phyloP scores from a whole-genome alignment of 37 sponge, comb jelly and placozoan genomes.

The Haliclona indistincta region DNA sequence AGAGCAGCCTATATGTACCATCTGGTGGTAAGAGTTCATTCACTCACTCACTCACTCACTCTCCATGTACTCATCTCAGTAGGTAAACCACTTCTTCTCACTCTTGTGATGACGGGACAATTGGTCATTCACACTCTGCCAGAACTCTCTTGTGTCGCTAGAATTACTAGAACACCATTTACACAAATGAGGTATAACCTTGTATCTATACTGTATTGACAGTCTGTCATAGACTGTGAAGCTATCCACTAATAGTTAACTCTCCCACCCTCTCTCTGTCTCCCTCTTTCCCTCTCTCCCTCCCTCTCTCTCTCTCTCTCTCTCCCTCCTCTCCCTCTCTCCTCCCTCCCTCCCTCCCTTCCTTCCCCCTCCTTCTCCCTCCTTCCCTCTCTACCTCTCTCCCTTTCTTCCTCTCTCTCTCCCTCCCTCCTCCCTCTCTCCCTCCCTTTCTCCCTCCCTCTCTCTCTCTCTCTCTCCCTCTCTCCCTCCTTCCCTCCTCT shows the following conservation, averaged over 20 bases:
- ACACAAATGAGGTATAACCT: too few species aligned
- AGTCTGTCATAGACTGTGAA: background rate
- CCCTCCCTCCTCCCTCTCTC: background rate
- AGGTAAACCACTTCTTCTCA: too few species aligned
- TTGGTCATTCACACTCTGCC: too few species aligned
- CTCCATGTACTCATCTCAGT: too few species aligned
- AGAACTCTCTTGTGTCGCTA: too few species aligned
- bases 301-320: slow-evolving; percentile 1
- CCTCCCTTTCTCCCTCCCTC: background rate
- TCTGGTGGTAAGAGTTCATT: too few species aligned
- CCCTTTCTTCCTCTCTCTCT: background rate
- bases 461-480: slow-evolving; percentile 1
- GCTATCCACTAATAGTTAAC: background rate
- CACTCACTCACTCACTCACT: too few species aligned
- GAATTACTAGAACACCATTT: too few species aligned
- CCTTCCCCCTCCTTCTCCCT: background rate
- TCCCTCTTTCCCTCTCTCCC: too few species aligned
- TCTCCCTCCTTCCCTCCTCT: background rate
- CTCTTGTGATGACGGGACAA: too few species aligned
- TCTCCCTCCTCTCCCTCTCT: background rate
- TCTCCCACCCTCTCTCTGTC: background rate
- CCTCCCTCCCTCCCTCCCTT: slow-evolving; percentile 5
- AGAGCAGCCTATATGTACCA: too few species aligned
- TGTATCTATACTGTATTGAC: background rate
- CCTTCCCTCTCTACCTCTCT: too few species aligned